These are phyloP conservation scores for Drosophila pruinosa DNA, from an alignment of 1,140 invertebrate genomes.

Conservation along the genomic window DNA sequence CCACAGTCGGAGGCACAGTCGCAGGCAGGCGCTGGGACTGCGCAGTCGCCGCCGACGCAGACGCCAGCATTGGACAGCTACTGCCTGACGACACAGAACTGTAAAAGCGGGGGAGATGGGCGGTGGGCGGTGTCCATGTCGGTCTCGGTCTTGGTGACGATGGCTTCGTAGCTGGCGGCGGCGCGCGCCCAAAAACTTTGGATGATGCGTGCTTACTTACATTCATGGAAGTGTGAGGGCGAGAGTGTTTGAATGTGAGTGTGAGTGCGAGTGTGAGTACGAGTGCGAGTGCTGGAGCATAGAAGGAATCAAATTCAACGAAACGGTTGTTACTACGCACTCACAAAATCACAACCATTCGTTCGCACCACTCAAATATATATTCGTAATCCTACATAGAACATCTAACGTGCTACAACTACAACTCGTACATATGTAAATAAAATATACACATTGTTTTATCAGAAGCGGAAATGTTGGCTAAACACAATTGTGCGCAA, in stretches of 20 bases:
- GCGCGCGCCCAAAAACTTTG: slow-evolving; percentile 39
- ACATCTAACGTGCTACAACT: slow-evolving; percentile 14
- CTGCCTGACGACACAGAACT: slow-evolving; percentile 48
- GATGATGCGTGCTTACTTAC: slow-evolving; percentile 37
- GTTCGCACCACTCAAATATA: neutral
- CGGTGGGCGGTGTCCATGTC: slow-evolving; percentile 10
- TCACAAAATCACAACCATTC: slow-evolving; percentile 32
- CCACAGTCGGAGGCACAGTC: slow-evolving; percentile 3
- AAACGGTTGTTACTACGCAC: slow-evolving; percentile 39
- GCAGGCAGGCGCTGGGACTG: neutral
- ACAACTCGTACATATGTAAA: slow-evolving; percentile 5
- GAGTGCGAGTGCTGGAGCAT: neutral
- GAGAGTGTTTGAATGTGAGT: slow-evolving; percentile 7
- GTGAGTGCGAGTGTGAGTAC: slow-evolving; percentile 6
- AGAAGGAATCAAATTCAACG: slow-evolving; percentile 19
- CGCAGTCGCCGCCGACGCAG: slow-evolving; percentile 12
- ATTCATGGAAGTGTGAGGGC: slow-evolving; percentile 16
- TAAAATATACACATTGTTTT: slow-evolving; percentile 45
- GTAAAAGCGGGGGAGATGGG: slow-evolving; percentile 14
- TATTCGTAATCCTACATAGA: slow-evolving; percentile 10
- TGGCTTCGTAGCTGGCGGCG: slow-evolving; percentile 18
- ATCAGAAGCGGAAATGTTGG: slow-evolving; percentile 57
- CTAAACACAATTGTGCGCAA: slow-evolving; percentile 22
- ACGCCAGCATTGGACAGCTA: slow-evolving; percentile 20
- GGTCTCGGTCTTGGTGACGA: slow-evolving; percentile 2